A percentile compares a stretch with the other conserved stretches of the same genome.
These are phyloP conservation scores for Drosophila seguyi DNA, from an alignment of 1,140 invertebrate species.

Conservation along the genomic window DNA sequence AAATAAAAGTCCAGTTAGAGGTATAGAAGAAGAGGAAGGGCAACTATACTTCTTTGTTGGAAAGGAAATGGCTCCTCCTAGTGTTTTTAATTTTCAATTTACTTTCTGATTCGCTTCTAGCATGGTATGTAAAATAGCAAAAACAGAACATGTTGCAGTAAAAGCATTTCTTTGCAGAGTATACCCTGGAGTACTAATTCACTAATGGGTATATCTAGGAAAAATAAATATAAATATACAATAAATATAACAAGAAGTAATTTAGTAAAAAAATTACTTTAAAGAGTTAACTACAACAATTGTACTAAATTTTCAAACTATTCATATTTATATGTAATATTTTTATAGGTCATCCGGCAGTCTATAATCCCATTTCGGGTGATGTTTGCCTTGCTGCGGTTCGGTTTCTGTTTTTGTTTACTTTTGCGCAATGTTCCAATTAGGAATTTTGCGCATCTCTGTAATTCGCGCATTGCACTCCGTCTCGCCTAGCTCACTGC, in stretches of 20 bases:
- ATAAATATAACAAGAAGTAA: neutral
- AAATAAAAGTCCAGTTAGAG: neutral
- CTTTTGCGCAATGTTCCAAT: conserved; percentile 77
- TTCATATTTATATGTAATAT: neutral
- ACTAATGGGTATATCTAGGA: neutral
- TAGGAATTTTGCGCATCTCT: conserved; percentile 58
- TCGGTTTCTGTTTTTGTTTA: conserved; percentile 58
- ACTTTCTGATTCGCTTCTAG: conserved; percentile 42
- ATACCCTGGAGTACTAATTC: neutral
- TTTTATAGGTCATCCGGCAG: neutral
- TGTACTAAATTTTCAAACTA: neutral
- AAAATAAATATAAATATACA: neutral
- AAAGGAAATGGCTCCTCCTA: conserved; percentile 6
- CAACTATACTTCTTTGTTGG: too few relatives aligned
- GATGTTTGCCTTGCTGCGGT: conserved; percentile 26
- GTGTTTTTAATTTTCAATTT: conserved; percentile 50
- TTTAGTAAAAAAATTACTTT: neutral
- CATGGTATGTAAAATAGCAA: conserved; percentile 45
- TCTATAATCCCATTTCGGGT: neutral
- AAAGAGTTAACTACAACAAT: too few relatives aligned
- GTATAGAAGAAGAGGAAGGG: neutral
- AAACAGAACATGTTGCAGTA: conserved; percentile 14
- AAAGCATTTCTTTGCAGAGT: conserved; percentile 14
- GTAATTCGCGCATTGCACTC: conserved; percentile 20
- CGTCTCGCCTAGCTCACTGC: conserved; percentile 28